Evolutionary conservation across 2,888 invertebrate genomes (phyloP), one percentile per base, ranked within the genome.

Genomic region (Phymatocera aterrima): DNA sequence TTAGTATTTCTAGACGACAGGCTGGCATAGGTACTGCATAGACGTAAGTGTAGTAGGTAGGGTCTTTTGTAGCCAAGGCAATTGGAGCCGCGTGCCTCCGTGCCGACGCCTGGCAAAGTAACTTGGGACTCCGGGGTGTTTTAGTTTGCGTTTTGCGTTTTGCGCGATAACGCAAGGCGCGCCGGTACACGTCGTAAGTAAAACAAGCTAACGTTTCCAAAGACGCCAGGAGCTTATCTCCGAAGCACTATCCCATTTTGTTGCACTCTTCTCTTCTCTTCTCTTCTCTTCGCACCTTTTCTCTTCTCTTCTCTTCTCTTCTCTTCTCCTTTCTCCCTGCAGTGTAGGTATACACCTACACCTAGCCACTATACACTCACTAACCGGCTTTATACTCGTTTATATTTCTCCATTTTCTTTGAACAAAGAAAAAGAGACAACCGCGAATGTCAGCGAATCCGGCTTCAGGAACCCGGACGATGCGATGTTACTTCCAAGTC

Each of bases 221-320:
- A 46, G 68, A 68, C 21, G 68, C 68, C 68, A 10, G 18, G 43
- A 68, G 68, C 68, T 68, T 43, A 68, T 43, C 68, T 68, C 68
- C 24, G 37, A 60, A 68, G 68, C 46, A 68, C 68, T 68, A 68
- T 68, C 68, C n/a, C 68, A 68, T 68, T 68, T 68, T 68, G 68
- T 68, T 68, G 68, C 68, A 68, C 46, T 68, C 43, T 43, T 12
- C 43, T 43, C 6, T 12, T 43, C 12, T 43, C 6, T 12, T 43
- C 43, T 43, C 6, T 43, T 43, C 43, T 12, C 6, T 10, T 10
- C 8, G 12, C 43, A 43, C 43, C n/a, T n/a, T n/a, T n/a, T n/a
- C n/a, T n/a, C n/a, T n/a, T n/a, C n/a, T n/a, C n/a, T n/a, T n/a
- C n/a, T n/a, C n/a, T n/a, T n/a, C n/a, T n/a, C n/a, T n/a, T n/a